Evolutionary conservation across 1,140 invertebrate genomes (phyloP), one percentile per base, ranked within the genome.

Genomic region (Penaeus vannamei): DNA sequence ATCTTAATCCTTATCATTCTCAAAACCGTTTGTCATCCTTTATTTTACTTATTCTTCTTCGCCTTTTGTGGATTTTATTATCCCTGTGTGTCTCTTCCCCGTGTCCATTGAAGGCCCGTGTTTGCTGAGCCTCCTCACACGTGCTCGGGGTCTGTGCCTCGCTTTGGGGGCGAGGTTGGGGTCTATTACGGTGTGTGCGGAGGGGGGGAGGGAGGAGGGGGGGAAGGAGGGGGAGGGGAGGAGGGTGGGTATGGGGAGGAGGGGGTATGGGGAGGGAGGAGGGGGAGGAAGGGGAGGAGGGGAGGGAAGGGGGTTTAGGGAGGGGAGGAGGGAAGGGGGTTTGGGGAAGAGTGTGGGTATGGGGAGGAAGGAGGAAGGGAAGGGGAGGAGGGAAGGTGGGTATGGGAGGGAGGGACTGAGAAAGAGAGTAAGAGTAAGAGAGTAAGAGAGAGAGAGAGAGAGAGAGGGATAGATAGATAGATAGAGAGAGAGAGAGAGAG

Each of bases 91-190:
- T 53, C 53, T 17, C 53, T 53, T 53, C 12, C 53, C 14, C 53
- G 53, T 53, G 53, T 8, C 66, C 53, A 72, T 72, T 59, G 64
- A 29, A 2, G 20, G 64, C 61, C 36, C 53, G 64, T 85, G 64
- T 72, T 85, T 62, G 64, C 84, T 26, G 12, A 77, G 84, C 36
- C 10, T 46, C 12, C 53, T n/a, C 84, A 85, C 84, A 85, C 84
- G 84, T 85, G 84, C 46, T 2, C 36, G n/a, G 84, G 84, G 23
- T 85, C 53, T 1, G 29, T 7, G 64, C 79, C 26, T 81, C 36
- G 17, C 79, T 81, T 46, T 81, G 1, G 69, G 46, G 23, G 29
- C 8, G 61, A 20, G 64, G 36, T 19, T 23, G 17, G 42, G 62
- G 23, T 2, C 36, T 32, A 69, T 22, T 14, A 23, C n/a, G 26